These are phyloP conservation scores for Vireo griseus DNA, from an alignment of 2,797 vertebrate genomes.

Conservation along the genomic window DNA sequence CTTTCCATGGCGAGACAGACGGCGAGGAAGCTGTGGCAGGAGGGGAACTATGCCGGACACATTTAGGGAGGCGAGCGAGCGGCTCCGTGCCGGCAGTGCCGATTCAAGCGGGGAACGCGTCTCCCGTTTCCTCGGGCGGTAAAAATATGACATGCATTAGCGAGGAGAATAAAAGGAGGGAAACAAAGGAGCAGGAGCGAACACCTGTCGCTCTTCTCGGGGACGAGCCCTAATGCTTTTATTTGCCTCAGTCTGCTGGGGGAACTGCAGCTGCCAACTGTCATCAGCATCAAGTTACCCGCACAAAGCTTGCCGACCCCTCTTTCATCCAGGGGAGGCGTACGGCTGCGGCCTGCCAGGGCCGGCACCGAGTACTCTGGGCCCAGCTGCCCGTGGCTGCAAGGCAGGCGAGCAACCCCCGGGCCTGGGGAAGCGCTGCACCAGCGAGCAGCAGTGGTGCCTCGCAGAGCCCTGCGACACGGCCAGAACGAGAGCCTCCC, in stretches of 20 bases:
- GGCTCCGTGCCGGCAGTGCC: neutral
- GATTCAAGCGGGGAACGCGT: neutral
- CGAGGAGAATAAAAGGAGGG: slow-evolving; percentile 59
- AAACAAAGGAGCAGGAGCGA: slow-evolving; percentile 80
- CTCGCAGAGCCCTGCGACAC: rapidly evolving
- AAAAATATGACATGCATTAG: slow-evolving; percentile 65
- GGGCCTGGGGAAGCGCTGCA: neutral
- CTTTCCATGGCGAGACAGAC: rapidly evolving
- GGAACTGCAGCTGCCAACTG: slow-evolving; percentile 81
- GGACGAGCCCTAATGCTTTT: slow-evolving; percentile 78
- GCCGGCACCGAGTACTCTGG: neutral
- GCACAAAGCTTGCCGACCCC: slow-evolving; percentile 67
- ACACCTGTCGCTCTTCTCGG: slow-evolving; percentile 90
- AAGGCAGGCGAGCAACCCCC: too few relatives aligned
- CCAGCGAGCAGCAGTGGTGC: rapidly evolving
- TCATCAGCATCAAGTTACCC: slow-evolving; percentile 84
- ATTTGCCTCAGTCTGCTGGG: slow-evolving; percentile 75
- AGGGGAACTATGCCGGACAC: neutral
- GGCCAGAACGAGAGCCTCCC: rapidly evolving
- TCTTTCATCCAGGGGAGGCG: neutral
- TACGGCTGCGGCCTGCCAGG: neutral
- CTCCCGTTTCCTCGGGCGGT: slow-evolving; percentile 23
- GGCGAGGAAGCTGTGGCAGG: rapidly evolving
- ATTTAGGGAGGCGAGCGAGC: neutral
- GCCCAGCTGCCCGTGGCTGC: neutral